These are phyloP conservation scores for Diplosoma virens DNA, from an alignment of 23 tunicate genomes.

Conservation along the genomic window DNA sequence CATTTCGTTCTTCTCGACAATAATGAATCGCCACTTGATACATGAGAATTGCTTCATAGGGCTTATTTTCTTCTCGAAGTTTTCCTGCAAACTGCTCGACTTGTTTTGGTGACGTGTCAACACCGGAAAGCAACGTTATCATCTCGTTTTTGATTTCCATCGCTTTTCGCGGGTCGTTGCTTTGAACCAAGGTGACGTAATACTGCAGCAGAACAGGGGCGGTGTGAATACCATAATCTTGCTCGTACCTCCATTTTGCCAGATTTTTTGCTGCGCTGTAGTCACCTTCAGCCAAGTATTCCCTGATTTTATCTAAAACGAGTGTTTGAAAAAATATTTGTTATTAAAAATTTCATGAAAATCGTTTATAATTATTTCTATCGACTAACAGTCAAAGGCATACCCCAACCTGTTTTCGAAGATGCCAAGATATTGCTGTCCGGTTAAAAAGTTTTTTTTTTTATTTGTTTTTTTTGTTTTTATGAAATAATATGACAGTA, in stretches of 20 bases:
- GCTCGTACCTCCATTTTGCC: constrained; percentile 19
- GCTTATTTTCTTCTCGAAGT: background rate
- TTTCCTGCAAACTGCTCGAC: background rate
- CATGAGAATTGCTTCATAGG: constrained; percentile 7
- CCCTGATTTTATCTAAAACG: background rate
- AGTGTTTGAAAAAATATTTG: no score
- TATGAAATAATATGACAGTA: no score
- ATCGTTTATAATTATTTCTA: no score
- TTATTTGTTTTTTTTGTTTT: no score
- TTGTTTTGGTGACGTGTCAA: background rate
- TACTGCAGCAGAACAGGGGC: constrained; percentile 9
- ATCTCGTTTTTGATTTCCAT: background rate
- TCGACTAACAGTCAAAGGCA: no score
- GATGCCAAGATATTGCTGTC: no score
- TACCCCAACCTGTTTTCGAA: no score
- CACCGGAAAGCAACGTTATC: background rate
- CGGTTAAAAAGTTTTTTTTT: no score
- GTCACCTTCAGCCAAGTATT: background rate
- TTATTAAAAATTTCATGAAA: no score
- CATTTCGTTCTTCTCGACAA: background rate
- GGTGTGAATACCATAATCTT: background rate
- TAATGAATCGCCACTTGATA: constrained; percentile 14
- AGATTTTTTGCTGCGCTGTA: background rate
- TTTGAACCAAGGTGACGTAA: constrained; percentile 2
- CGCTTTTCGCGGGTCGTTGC: background rate